These are phyloP conservation scores for Myopa testacea DNA, from an alignment of 2,888 invertebrate species.

Conservation along the genomic window DNA sequence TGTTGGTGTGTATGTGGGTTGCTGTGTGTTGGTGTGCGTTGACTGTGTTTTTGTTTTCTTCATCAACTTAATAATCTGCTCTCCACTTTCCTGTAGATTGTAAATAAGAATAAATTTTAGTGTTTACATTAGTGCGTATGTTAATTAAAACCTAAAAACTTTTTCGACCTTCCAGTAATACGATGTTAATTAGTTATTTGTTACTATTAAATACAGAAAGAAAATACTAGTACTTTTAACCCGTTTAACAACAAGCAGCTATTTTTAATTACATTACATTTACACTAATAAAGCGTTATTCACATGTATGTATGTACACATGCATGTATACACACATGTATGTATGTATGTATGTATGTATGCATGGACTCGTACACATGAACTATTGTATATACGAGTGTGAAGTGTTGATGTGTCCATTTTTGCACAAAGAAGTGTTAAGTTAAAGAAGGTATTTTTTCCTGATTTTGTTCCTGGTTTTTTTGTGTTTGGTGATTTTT, in stretches of 20 bases:
- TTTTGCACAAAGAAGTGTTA: background rate
- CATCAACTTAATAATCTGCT: background rate
- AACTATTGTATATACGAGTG: background rate
- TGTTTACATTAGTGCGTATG: background rate
- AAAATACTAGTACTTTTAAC: too few species aligned
- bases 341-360: conserved; percentile 39
- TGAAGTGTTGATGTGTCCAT: background rate
- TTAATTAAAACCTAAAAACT: background rate
- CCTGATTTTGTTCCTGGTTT: background rate
- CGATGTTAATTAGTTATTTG: background rate
- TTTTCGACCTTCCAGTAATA: background rate
- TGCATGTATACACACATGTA: conserved; percentile 45
- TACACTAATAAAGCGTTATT: background rate
- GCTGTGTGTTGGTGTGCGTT: background rate
- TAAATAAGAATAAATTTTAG: background rate
- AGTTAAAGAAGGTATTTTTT: background rate
- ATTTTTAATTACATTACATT: background rate
- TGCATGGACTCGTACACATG: background rate
- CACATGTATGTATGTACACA: background rate
- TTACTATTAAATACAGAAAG: conserved; percentile 4
- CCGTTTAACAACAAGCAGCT: background rate
- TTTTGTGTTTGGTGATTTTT: background rate
- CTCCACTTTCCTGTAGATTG: conserved; percentile 26
- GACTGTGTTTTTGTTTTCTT: conserved; percentile 17
- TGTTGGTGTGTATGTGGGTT: conserved; percentile 42